phyloP scores from a whole-genome alignment of 2,888 invertebrate species.

The Melikaiella ostensackeni region DNA sequence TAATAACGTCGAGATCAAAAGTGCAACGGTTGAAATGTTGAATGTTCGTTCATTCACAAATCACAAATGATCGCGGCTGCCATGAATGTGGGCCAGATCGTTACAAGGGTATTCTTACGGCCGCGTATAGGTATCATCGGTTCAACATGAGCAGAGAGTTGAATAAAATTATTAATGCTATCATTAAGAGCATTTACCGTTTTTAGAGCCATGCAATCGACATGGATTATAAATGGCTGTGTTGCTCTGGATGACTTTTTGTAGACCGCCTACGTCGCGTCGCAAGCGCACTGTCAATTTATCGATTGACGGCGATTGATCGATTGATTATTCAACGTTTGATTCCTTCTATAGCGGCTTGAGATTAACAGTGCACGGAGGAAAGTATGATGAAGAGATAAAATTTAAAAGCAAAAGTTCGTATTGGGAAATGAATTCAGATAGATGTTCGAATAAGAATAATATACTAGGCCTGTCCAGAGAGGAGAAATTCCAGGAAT shows the following conservation, averaged over 20 bases:
- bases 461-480: not conserved
- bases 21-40: constrained; percentile 56
- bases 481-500: no score
- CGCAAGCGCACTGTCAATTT: constrained; percentile 18
- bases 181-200: constrained; percentile 67
- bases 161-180: constrained; percentile 68
- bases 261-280: constrained; percentile 41
- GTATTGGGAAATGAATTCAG: not conserved
- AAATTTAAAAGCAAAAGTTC: not conserved
- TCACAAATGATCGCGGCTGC: constrained; percentile 61
- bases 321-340: not conserved
- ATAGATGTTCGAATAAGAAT: not conserved
- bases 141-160: constrained; percentile 60
- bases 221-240: constrained; percentile 59
- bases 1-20: constrained; percentile 66
- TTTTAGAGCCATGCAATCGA: constrained; percentile 63
- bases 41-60: constrained; percentile 59
- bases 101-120: constrained; percentile 64
- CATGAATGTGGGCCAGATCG: constrained; percentile 64
- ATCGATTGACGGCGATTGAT: constrained; percentile 18
- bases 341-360: not conserved
- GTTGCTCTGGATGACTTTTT: constrained; percentile 39
- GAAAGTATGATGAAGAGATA: not conserved
- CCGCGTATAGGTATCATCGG: constrained; percentile 60
- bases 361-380: not conserved